A percentile compares a stretch with the other conserved stretches of the same genome.
phyloP scores from a whole-genome alignment of 2,888 invertebrate genomes.

The Orchestes rusci region DNA sequence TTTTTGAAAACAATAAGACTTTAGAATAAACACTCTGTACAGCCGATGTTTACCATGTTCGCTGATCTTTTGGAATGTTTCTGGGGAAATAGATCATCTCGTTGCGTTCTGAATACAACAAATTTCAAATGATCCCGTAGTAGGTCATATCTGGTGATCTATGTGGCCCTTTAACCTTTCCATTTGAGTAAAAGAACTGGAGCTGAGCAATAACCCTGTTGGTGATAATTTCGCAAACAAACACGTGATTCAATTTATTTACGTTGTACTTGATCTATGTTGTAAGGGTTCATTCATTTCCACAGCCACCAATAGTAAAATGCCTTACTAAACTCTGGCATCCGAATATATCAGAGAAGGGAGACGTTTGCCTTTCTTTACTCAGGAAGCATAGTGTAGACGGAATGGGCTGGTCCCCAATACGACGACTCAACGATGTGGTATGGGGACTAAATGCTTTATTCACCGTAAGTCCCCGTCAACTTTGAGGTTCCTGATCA shows the following conservation, averaged over 20 bases:
- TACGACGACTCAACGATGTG: constrained; percentile 82
- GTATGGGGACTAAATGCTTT: constrained; percentile 90
- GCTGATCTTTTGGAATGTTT: no score
- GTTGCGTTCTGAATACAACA: no score
- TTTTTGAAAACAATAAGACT: no score
- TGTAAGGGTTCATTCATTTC: not conserved
- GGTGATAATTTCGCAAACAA: not conserved
- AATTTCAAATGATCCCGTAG: no score
- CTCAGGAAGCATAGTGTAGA: constrained; percentile 87
- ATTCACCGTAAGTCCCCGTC: constrained; percentile 73
- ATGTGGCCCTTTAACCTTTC: no score
- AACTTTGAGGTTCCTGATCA: not conserved
- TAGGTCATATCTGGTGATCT: no score
- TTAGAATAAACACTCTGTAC: no score
- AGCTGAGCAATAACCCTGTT: no score
- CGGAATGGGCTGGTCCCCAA: constrained; percentile 89
- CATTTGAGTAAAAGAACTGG: no score
- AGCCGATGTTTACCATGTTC: no score
- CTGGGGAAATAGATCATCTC: no score
- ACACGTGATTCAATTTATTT: not conserved
- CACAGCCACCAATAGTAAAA: constrained; percentile 82
- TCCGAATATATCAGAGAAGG: constrained; percentile 86
- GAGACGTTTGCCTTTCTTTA: constrained; percentile 87
- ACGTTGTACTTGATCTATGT: not conserved
- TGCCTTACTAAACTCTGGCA: constrained; percentile 92